phyloP scores from a whole-genome alignment of 64 coral and sea anemone genomes.

The Montipora efflorescens region DNA sequence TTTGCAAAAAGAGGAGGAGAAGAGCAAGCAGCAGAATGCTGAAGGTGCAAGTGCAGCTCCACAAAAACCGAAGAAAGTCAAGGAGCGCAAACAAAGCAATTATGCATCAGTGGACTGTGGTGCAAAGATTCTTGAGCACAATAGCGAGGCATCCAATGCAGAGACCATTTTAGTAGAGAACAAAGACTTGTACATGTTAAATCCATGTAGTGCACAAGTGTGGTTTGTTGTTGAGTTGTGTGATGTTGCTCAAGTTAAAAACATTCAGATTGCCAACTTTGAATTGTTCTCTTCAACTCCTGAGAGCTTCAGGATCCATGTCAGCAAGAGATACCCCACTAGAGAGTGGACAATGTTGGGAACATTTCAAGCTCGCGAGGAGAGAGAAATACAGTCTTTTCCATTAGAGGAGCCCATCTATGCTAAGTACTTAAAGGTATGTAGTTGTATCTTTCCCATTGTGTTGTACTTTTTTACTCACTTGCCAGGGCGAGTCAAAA shows the following conservation, averaged over 20 bases:
- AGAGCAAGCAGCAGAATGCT: slow-evolving; percentile 69
- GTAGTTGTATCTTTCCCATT: background rate
- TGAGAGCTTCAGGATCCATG: slow-evolving; percentile 89
- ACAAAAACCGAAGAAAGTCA: slow-evolving; percentile 76
- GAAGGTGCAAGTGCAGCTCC: slow-evolving; percentile 34
- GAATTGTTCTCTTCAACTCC: slow-evolving; percentile 55
- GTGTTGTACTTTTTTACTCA: no score
- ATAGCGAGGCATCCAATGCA: slow-evolving; percentile 84
- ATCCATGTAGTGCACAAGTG: slow-evolving; percentile 91
- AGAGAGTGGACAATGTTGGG: slow-evolving; percentile 93
- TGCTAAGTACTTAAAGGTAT: slow-evolving; percentile 97
- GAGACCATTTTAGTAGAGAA: slow-evolving; percentile 87
- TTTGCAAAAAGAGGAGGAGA: slow-evolving; percentile 88
- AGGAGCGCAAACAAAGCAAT: slow-evolving; percentile 93
- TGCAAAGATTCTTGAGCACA: slow-evolving; percentile 84
- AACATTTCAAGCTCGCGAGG: slow-evolving; percentile 90
- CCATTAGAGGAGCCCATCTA: slow-evolving; percentile 95
- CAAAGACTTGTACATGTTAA: slow-evolving; percentile 94
- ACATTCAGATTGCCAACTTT: slow-evolving; percentile 96
- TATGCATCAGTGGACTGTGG: slow-evolving; percentile 93
- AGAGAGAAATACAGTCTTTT: slow-evolving; percentile 89
- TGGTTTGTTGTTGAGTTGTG: slow-evolving; percentile 97
- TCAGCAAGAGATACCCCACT: slow-evolving; percentile 87
- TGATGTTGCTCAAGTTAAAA: slow-evolving; percentile 91
- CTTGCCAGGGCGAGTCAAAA: no score